Evolutionary conservation across 2,113 vertebrate genomes (phyloP).

Genomic region (Ceyx cyanopectus): DNA sequence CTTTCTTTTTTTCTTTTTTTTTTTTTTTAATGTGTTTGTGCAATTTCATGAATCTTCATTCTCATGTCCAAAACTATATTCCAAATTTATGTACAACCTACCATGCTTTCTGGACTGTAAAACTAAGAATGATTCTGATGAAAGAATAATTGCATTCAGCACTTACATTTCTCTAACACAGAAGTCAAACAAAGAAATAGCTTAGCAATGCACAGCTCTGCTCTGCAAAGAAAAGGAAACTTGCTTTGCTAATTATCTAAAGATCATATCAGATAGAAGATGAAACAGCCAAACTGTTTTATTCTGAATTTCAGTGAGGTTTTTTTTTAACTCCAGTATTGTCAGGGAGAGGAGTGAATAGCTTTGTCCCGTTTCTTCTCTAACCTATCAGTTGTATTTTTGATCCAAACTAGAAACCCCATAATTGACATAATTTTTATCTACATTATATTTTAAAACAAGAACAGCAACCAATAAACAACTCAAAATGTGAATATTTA

Average conservation of each 20-base stretch:
- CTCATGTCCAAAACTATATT: not conserved
- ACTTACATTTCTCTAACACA: not conserved
- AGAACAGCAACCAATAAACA: not conserved
- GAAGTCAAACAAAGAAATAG: not conserved
- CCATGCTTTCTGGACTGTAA: not conserved
- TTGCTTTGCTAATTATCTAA: not conserved
- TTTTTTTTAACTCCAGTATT: not conserved
- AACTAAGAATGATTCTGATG: not conserved
- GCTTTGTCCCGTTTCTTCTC: not conserved
- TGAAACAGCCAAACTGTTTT: not conserved
- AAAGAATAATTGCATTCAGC: not conserved
- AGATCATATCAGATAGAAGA: not conserved
- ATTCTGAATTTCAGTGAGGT: not conserved
- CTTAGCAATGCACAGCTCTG: not conserved
- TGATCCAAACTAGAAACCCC: not conserved
- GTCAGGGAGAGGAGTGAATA: not conserved
- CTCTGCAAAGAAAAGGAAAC: not conserved
- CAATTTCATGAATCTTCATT: not conserved
- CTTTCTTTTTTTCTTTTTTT: no score
- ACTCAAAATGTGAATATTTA: not conserved
- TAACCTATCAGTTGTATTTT: not conserved
- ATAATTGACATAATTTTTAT: not conserved
- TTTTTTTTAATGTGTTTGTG: not conserved
- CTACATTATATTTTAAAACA: not conserved
- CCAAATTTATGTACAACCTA: not conserved